Conservation (phyloP, 2,888 invertebrate genomes). For the Pristionchus maxplancki region DNA sequence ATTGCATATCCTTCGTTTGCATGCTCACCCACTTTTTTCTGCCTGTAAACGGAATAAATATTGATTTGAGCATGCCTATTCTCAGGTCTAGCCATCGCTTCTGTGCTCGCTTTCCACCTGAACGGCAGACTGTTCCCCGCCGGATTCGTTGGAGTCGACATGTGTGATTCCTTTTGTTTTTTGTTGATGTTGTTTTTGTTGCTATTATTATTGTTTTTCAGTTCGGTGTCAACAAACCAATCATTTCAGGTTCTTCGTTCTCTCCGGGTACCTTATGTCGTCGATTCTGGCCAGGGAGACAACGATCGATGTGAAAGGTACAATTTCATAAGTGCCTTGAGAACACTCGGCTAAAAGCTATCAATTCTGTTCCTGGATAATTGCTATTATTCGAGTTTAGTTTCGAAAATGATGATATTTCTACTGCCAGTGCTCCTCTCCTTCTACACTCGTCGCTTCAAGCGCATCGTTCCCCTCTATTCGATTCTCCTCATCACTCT, state of each 20-base stretch:
- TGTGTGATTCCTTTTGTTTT: not conserved
- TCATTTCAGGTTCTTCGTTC: constrained; percentile 23
- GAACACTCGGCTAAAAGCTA: too few species aligned
- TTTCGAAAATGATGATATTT: not conserved
- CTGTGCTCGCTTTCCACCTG: too few species aligned
- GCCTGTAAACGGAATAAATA: too few species aligned
- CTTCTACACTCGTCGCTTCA: constrained; percentile 24
- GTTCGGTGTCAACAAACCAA: too few species aligned
- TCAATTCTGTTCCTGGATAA: not conserved
- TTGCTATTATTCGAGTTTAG: not conserved
- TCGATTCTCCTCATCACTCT: not conserved
- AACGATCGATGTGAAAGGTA: not conserved
- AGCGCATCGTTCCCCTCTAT: constrained; percentile 17
- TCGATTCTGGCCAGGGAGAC: constrained; percentile 1
- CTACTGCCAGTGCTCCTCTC: not conserved
- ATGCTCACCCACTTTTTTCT: too few species aligned
- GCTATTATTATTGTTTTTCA: not conserved
- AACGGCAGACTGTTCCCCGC: too few species aligned
- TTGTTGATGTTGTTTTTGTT: not conserved
- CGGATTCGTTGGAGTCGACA: too few species aligned
- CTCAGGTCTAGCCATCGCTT: too few species aligned
- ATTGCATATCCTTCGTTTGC: too few species aligned
- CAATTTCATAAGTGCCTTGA: too few species aligned
- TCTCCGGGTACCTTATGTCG: constrained; percentile 21
- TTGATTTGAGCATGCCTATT: too few species aligned